Evolutionary conservation across 2,113 vertebrate species (phyloP).

Genomic region (Recurvirostra avosetta): DNA sequence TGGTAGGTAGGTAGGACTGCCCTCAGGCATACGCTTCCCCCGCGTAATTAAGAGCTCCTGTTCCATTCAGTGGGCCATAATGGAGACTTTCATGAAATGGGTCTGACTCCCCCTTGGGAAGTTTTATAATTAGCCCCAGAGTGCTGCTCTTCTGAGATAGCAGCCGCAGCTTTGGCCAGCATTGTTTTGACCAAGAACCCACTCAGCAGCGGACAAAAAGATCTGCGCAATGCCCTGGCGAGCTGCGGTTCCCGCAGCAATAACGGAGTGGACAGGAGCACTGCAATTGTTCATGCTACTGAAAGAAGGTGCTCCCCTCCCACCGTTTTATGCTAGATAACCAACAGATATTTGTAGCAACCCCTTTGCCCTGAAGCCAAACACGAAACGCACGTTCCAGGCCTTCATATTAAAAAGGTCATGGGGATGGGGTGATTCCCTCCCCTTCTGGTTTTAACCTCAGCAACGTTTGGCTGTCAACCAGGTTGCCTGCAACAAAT

Average conservation of each 20-base stretch:
- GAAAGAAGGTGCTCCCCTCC: neutral
- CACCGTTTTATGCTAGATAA: neutral
- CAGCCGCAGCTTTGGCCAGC: neutral
- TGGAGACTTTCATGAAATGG: neutral
- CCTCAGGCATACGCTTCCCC: neutral
- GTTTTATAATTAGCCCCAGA: neutral
- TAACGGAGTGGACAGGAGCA: neutral
- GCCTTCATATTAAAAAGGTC: neutral
- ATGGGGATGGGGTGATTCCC: neutral
- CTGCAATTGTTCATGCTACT: neutral
- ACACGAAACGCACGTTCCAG: neutral
- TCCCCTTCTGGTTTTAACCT: neutral
- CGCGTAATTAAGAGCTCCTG: neutral
- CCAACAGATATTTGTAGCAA: neutral
- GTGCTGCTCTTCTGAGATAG: constrained; percentile 21
- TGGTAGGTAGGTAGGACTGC: neutral
- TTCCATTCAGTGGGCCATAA: neutral
- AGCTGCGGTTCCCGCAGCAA: neutral
- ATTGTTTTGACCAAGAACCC: neutral
- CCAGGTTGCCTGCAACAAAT: neutral
- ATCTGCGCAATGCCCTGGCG: neutral
- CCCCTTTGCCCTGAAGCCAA: neutral
- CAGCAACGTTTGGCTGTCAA: neutral
- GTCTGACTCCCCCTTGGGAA: neutral
- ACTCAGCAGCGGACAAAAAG: neutral